These are phyloP conservation scores for Actinostola sp. DNA, from an alignment of 92 coral and sea anemone species.

Conservation along the genomic window DNA sequence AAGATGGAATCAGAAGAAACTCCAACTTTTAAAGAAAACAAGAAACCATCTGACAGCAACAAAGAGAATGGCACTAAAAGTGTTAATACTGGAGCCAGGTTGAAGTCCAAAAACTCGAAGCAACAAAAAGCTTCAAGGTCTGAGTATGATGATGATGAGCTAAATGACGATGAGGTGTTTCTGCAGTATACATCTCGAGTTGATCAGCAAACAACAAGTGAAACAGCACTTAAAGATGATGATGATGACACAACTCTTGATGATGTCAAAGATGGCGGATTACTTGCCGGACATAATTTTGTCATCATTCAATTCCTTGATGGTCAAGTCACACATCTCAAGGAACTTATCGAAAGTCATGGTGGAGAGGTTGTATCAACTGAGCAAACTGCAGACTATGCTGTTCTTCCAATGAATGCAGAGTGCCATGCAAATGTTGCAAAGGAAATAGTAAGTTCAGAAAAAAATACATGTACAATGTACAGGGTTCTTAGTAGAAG, in stretches of 20 bases:
- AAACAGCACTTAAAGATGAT: conserved; percentile 8
- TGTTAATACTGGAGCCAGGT: not conserved
- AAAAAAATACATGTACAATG: not conserved
- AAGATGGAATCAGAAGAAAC: conserved; percentile 35
- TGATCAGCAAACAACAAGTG: not conserved
- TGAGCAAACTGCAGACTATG: conserved; percentile 65
- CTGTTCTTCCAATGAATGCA: conserved; percentile 81
- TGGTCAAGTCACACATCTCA: conserved; percentile 63
- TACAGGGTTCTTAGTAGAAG: no score
- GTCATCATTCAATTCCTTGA: conserved; percentile 62
- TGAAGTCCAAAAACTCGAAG: not conserved
- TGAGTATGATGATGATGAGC: conserved; percentile 39
- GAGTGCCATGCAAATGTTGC: conserved; percentile 37
- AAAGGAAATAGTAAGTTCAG: conserved; percentile 47
- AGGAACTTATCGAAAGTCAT: conserved; percentile 58
- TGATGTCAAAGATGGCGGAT: conserved; percentile 35
- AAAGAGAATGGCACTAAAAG: not conserved
- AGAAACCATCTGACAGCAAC: conserved; percentile 38
- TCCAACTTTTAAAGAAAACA: conserved; percentile 62
- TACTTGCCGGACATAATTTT: conserved; percentile 63
- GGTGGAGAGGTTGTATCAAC: conserved; percentile 63
- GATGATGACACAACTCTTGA: conserved; percentile 69
- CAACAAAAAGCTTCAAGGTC: not conserved
- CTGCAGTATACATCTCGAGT: conserved; percentile 50
- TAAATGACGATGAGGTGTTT: conserved; percentile 67